A percentile compares a stretch with the other conserved stretches of the same genome.
Evolutionary conservation across 2,113 vertebrate species (phyloP).

Genomic region (Xenopus laevis): DNA sequence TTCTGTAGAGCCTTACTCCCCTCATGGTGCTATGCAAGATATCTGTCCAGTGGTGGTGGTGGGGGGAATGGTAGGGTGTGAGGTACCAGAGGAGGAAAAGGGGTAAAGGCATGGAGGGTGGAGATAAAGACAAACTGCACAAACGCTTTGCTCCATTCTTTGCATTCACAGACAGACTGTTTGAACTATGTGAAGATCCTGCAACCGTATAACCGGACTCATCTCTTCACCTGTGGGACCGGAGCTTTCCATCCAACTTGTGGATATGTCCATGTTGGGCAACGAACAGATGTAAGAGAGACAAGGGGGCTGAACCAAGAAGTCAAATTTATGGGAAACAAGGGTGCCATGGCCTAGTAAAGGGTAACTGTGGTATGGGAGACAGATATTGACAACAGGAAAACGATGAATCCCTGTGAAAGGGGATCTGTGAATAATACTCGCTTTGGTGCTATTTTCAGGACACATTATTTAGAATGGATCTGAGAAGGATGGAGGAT

Average conservation of each 20-base stretch:
- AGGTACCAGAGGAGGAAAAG: neutral
- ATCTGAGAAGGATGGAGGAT: conserved; percentile 70
- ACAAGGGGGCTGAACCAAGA: neutral
- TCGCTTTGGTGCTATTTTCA: conserved; percentile 47
- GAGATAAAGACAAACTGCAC: neutral
- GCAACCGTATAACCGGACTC: conserved; percentile 87
- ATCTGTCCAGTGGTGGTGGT: neutral
- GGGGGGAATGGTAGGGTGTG: neutral
- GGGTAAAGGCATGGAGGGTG: neutral
- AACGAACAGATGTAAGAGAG: conserved; percentile 77
- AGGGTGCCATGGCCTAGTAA: neutral
- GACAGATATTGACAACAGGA: neutral
- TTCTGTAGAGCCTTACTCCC: neutral
- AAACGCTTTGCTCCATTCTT: neutral
- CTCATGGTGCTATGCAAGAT: neutral
- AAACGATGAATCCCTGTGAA: too few relatives aligned
- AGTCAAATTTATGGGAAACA: neutral
- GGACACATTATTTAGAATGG: conserved; percentile 83
- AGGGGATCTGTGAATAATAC: neutral
- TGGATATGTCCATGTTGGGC: conserved; percentile 82
- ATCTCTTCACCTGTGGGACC: conserved; percentile 87
- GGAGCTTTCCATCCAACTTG: conserved; percentile 94
- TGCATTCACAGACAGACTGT: conserved; percentile 78
- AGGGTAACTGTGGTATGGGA: neutral
- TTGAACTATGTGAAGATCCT: conserved; percentile 95